Evolutionary conservation across 2,797 vertebrate species (phyloP), one percentile per base, ranked within the genome.

Genomic region (Ptychobarbus kaznakovi): DNA sequence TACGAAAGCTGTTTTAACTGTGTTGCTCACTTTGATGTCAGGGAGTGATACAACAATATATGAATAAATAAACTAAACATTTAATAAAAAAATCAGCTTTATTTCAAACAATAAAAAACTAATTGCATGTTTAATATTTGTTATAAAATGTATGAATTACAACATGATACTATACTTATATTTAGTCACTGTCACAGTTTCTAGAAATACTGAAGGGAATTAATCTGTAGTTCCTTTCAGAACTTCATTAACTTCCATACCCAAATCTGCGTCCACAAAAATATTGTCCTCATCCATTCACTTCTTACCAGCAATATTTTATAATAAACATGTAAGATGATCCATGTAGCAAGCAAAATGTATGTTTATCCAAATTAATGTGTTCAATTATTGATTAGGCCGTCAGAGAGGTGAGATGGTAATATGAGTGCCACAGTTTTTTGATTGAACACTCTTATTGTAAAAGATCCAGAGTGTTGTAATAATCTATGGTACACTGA

Each of bases 341-440:
- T 90, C 91, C 89, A 49, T 88, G 92, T 89, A 90, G 90, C 11
- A 35, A 82, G 44, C 90, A 93, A 89, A 93, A 92, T 88, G 61
- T 89, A 91, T 92, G 92, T 92, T 91, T 90, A 88, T 91, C 88
- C 89, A 93, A 94, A 95, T 93, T 91, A 93, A 93, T 90, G 82
- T 46, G 82, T 46, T 94, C 81, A 94, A 94, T 95, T 92, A 94
- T 95, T 94, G 79, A 95, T 88, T n/a, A n/a, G 83, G 81, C 75
- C 66, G 28, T 90, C 92, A 46, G 58, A 65, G 87, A 84, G 83
- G 87, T 81, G 84, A 92, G 90, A 88, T 88, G 91, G 94, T 94
- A 93, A 94, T 92, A 81, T 86, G 93, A 95, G 92, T 90, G 89
- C 81, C 86, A 56, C 86, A 61, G 32, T 82, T 87, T 93, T 70